Base-by-base conservation (phyloP, 2,113 vertebrate genomes). In the Apeltes quadracus region DNA sequence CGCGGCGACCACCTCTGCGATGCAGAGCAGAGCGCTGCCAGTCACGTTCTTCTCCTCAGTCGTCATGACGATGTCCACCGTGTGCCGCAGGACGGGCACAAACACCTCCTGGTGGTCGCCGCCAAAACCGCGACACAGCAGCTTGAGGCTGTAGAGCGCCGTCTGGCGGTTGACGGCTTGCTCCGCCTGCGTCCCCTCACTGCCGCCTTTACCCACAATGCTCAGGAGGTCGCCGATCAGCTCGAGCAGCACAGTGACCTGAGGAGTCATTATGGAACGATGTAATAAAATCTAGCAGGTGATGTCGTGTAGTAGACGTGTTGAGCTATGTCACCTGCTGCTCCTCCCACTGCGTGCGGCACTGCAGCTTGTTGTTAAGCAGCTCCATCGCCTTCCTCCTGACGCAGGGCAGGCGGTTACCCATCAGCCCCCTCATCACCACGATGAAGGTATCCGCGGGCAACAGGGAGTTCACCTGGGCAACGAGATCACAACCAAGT, bases 301-400 rank as follows among this genome's bases (percentile, higher is more conserved):
- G 11, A 13, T 3, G 10, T 43, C 14, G 15, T 15, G 41, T 43
- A 5, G 41, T 11, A 38, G 7, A 38, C 9, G 9, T 39, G 12
- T 39, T 12, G 38, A 12, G 38, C 12, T 39, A 13, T 11, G 15
- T 43, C 43, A 46, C 97, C 85, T 95, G 95, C 16, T 87, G 86
- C 69, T 92, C 92, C 50, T 92, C 91, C 97, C 97, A 98, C 34
- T 50, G 84, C 0, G 88, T 90, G 13, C 84, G 90, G 32, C 96
- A 96, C 79, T 97, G 96, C 51, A 99, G 91, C 65, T 97, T 96
- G 84, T 97, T 98, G 88, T 98, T 99, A 67, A 99, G 86, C 69
- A 99, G 95, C 83, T 99, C 97, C 94, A 99, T 93, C 0, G 97
- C 96, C 82, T 99, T 99, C 39, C 97, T 95, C 55, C 98, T 92